Conservation (phyloP, 64 coral and sea anemone genomes). For the Astreopora myriophthalma region DNA sequence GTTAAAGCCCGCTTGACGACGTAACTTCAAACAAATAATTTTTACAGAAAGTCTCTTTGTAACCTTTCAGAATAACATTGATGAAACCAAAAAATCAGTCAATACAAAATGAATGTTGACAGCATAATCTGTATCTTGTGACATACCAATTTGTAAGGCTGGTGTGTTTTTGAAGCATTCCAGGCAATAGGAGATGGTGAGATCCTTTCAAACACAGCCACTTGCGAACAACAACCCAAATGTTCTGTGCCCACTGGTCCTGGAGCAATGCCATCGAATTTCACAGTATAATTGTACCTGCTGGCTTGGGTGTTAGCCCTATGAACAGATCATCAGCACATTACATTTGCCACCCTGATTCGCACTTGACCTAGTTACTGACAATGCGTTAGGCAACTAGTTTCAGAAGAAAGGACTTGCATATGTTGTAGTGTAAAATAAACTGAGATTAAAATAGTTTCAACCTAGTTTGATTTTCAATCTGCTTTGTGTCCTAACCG, state of each 20-base stretch:
- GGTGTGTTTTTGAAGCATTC: not conserved
- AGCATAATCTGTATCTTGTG: not conserved
- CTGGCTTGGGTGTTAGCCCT: constrained; percentile 75
- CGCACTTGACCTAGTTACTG: too few relatives aligned
- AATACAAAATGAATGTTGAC: not conserved
- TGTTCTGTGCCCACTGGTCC: constrained; percentile 84
- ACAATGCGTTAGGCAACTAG: too few relatives aligned
- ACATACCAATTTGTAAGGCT: constrained; percentile 72
- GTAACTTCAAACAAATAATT: too few relatives aligned
- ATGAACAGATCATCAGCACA: not conserved
- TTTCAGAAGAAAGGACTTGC: too few relatives aligned
- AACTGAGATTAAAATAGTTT: too few relatives aligned
- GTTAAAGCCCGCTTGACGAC: too few relatives aligned
- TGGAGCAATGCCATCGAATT: constrained; percentile 84
- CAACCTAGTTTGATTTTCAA: too few relatives aligned
- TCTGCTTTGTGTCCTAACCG: too few relatives aligned
- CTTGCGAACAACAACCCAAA: constrained; percentile 94
- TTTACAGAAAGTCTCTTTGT: too few relatives aligned
- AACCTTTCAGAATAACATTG: too few relatives aligned
- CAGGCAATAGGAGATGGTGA: not conserved
- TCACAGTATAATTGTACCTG: constrained; percentile 85
- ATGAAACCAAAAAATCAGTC: not conserved
- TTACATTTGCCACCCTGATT: not conserved
- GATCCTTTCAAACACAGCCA: constrained; percentile 86
- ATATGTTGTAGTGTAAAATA: too few relatives aligned